Base-by-base conservation (phyloP, 2,797 vertebrate species). In the Etheostoma perlongum region DNA sequence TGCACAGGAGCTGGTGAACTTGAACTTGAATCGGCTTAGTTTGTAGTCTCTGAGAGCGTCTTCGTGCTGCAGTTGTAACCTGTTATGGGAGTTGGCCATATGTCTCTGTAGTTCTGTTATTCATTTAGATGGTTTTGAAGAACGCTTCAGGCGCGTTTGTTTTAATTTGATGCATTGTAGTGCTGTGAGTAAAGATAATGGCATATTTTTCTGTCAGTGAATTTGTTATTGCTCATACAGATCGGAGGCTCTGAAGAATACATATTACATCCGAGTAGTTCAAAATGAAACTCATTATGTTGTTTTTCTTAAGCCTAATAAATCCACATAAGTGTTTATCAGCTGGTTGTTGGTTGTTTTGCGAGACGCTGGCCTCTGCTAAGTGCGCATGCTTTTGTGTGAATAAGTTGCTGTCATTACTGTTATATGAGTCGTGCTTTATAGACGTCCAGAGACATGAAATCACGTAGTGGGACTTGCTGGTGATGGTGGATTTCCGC, bases 21-120 rank as follows among this genome's bases (percentile, higher is more conserved):
- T 97, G 96, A 97, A 96, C 95, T 94, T 95, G 92, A 88, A 85
- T 76, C 55, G 66, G 80, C 58, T 79, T 65, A 14, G 52, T 69
- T 9, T 14, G 6, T 14, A 49, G 60, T 47, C 68, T 72, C 14
- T 21, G 49, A 61, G 54, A 51, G 67, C 16, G 55, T 55, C 71
- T 76, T 54, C 2, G 10, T 62, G 67, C 44, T 76, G 23, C 46
- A 7, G 11, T 63, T 66, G 44, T n/a, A 55, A 36, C 44, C 75
- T 69, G 74, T 48, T 27, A 58, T 78, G 66, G 27, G 61, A 67
- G 55, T 12, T 61, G 70, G 18, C 61, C 70, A 61, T 64, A 48
- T 74, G 78, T 54, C 60, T 54, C 30, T 46, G 40, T 4, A 11
- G 33, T 19, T 72, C 47, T 81, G 74, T 21, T 57, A 23, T 75